Evolutionary conservation across 2,113 vertebrate genomes (phyloP), one percentile per base, ranked within the genome.

Genomic region (Pluvianellus socialis): DNA sequence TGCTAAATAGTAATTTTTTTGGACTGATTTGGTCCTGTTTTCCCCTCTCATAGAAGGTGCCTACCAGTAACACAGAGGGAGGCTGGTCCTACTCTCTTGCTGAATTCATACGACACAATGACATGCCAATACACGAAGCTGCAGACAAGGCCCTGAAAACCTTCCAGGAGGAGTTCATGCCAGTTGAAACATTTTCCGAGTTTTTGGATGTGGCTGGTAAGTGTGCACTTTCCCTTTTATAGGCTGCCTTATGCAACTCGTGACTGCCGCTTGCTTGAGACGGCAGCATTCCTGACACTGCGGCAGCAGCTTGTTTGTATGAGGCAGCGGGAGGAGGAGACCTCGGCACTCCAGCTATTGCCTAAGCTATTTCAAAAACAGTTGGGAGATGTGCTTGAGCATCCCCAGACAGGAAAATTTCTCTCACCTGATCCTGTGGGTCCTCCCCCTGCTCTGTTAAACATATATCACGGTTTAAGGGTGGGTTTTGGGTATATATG

Each of bases 141-240:
- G 99, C 99, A 1, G 99, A 99, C 98, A 98, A 98, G 77, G 99
- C 99, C 93, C 98, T 99, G 95, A 98, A 99, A 96, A 98, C 99
- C 95, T 99, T 99, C 98, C 99, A 99, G 98, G 99, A 99, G 95
- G 99, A 99, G 94, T 99, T 99, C 97, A 99, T 99, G 99, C 99
- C 99, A 0, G 99, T 99, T 6, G 99, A 99, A 97, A 99, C 99
- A 65, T 98, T 99, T 97, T 98, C 99, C 0, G 99, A 99, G 97
- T 99, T 99, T 96, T 96, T 99, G 85, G 99, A 99, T 55, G 99
- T 98, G 86, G 99, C 99, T 94, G 99, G 99, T 99, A 73, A 98
- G 99, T 98, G 79, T 72, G 53, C 4, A 11, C 90, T 82, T 95
- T 66, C 13, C 94, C 92, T 94, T 85, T 86, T 86, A 81, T 89